Percentiles rank a stretch among this genome's conserved stretches.
Evolutionary conservation across 1,140 invertebrate species (phyloP).

Genomic region (Fopius arisanus): DNA sequence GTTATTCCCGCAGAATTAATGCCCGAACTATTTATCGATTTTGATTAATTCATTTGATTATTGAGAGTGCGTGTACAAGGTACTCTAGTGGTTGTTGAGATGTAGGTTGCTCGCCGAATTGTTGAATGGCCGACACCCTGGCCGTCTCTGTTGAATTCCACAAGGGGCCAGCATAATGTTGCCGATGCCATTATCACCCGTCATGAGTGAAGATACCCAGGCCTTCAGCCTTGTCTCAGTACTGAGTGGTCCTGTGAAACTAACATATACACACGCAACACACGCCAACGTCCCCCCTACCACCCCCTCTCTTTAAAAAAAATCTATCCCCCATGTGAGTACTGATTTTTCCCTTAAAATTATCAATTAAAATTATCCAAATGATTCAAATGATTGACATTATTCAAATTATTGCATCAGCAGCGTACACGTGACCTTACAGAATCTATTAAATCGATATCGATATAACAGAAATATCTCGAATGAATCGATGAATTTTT

Average conservation of each 20-base stretch:
- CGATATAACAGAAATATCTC: too few species aligned
- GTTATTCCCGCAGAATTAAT: neutral
- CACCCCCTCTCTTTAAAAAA: neutral
- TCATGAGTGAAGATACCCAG: conserved; percentile 50
- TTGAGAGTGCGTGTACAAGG: conserved; percentile 59
- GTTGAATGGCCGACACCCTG: conserved; percentile 1
- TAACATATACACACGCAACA: conserved; percentile 67
- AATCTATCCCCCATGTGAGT: neutral
- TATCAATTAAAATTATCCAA: too few species aligned
- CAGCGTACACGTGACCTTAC: neutral
- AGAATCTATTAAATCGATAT: too few species aligned
- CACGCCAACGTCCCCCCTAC: conserved; percentile 58
- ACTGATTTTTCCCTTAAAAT: too few species aligned
- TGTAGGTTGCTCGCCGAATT: conserved; percentile 31
- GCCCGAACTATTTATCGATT: conserved; percentile 24
- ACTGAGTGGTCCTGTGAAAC: conserved; percentile 63
- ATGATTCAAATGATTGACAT: neutral
- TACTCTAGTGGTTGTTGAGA: conserved; percentile 59
- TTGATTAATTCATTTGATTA: conserved; percentile 46
- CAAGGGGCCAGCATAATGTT: neutral
- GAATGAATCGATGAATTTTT: too few species aligned
- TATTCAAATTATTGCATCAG: neutral
- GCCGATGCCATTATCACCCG: conserved; percentile 37
- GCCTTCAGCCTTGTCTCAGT: conserved; percentile 56
- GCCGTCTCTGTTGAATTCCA: conserved; percentile 14